Percentiles rank a stretch among this genome's conserved stretches.
Conservation (phyloP, 2,888 invertebrate species). For the Euproctis similis region DNA sequence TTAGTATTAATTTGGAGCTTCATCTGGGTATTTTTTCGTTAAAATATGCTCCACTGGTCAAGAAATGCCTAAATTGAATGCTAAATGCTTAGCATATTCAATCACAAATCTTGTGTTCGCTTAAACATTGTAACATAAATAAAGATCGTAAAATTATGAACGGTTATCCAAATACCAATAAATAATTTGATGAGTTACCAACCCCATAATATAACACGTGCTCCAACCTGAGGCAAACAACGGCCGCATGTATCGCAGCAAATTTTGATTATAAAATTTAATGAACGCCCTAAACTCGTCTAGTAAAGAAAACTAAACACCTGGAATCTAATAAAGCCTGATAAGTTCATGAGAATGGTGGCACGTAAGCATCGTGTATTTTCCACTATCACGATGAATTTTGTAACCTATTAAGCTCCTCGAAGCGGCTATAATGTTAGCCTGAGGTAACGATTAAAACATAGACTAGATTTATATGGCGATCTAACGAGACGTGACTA, state of each 20-base stretch:
- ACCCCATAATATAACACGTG: no score
- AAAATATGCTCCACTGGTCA: no score
- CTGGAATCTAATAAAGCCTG: conserved; percentile 55
- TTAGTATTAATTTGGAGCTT: no score
- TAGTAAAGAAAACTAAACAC: conserved; percentile 49
- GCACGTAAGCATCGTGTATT: conserved; percentile 70
- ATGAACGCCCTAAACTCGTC: conserved; percentile 23
- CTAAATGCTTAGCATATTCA: no score
- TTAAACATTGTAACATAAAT: no score
- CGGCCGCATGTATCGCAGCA: conserved; percentile 22
- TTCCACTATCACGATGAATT: conserved; percentile 72
- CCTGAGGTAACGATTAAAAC: conserved; percentile 71
- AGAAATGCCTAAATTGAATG: no score
- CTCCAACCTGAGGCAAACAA: conserved; percentile 20
- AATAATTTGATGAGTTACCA: conserved; percentile 1
- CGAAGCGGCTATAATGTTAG: conserved; percentile 72
- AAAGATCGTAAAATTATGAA: no score
- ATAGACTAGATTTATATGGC: conserved; percentile 46
- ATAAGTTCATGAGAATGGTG: conserved; percentile 55
- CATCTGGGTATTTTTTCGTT: no score
- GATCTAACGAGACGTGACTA: conserved; percentile 23
- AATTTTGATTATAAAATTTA: conserved; percentile 30
- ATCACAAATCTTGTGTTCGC: no score
- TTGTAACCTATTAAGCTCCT: conserved; percentile 74
- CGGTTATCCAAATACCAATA: neutral